These are phyloP conservation scores for Tachycineta bicolor DNA, from an alignment of 2,113 vertebrate species.

Conservation along the genomic window DNA sequence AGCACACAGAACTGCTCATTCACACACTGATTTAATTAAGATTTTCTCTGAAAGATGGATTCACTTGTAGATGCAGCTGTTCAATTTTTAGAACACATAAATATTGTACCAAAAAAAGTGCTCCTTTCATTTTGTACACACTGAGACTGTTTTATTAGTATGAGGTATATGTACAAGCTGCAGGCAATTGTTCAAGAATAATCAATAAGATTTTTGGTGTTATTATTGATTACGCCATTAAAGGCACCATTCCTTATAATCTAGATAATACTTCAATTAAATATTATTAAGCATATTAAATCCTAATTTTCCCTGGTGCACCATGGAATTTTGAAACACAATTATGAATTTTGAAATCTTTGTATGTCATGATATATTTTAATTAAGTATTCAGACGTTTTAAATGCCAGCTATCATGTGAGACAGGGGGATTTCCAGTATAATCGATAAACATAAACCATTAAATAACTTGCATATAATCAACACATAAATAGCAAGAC, in stretches of 20 bases:
- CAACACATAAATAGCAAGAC: neutral
- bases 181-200: slow-evolving; percentile 45
- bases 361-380: neutral
- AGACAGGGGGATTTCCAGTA: neutral
- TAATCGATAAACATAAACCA: neutral
- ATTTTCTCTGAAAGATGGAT: slow-evolving; percentile 31
- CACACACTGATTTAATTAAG: slow-evolving; percentile 49
- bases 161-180: neutral
- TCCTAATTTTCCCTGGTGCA: neutral
- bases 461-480: neutral
- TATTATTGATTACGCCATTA: slow-evolving; percentile 60
- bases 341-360: slow-evolving; percentile 5
- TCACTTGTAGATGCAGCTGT: neutral
- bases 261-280: slow-evolving; percentile 39
- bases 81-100: slow-evolving; percentile 32
- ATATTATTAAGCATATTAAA: slow-evolving; percentile 25
- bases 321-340: neutral
- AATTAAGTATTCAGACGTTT: neutral
- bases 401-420: neutral
- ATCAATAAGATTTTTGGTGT: slow-evolving; percentile 62
- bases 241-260: slow-evolving; percentile 23
- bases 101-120: slow-evolving; percentile 4
- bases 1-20: neutral
- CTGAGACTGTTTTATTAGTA: neutral
- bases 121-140: slow-evolving; percentile 10